Conservation (phyloP, 2,888 invertebrate genomes). For the Calephelis perditalis region DNA sequence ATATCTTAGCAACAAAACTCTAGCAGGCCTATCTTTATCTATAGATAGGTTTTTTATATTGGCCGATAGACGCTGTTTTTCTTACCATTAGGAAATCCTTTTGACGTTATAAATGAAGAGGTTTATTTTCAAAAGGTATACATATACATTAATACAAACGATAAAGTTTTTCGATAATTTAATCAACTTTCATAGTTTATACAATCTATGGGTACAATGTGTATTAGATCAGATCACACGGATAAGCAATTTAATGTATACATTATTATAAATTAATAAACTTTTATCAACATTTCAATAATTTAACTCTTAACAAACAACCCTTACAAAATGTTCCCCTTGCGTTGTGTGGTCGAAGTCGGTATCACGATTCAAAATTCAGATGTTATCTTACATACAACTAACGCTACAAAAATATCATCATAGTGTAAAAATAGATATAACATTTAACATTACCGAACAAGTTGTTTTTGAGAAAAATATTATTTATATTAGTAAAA, state of each 20-base stretch:
- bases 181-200: conserved; percentile 71
- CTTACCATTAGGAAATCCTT: too few species aligned
- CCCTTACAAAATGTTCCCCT: conserved; percentile 70
- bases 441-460: conserved; percentile 66
- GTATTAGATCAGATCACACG: conserved; percentile 73
- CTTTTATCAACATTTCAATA: conserved; percentile 65
- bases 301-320: conserved; percentile 70
- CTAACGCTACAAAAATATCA: conserved; percentile 53
- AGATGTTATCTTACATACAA: conserved; percentile 57
- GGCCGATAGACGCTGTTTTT: too few species aligned
- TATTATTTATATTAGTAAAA: conserved; percentile 69
- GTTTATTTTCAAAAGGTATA: too few species aligned
- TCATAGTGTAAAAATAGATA: conserved; percentile 64
- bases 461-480: conserved; percentile 64
- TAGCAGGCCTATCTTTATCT: too few species aligned
- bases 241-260: conserved; percentile 69
- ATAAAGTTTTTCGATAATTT: conserved; percentile 63
- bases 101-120: too few species aligned
- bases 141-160: conserved; percentile 52
- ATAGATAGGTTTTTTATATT: too few species aligned
- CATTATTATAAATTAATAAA: conserved; percentile 66
- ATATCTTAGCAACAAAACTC: too few species aligned
- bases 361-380: conserved; percentile 44
- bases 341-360: conserved; percentile 45
- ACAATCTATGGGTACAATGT: conserved; percentile 72